Percentiles rank a stretch among this genome's conserved stretches.
phyloP scores from a whole-genome alignment of 2,113 vertebrate species.

The Grantiella picta region DNA sequence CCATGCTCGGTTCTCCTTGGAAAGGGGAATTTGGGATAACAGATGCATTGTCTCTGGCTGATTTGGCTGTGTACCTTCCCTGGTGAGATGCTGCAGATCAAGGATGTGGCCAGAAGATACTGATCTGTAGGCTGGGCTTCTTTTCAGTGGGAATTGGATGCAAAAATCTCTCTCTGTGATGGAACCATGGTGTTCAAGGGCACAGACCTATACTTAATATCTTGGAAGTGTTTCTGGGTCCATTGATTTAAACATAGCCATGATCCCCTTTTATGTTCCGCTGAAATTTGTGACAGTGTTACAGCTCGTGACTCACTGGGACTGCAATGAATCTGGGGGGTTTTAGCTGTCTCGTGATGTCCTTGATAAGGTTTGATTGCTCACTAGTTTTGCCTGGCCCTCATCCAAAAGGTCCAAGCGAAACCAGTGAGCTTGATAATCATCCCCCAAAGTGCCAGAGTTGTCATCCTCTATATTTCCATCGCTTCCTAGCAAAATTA shows the following conservation, averaged over 20 bases:
- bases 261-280: neutral
- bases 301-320: neutral
- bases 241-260: neutral
- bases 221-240: neutral
- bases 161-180: neutral
- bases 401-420: neutral
- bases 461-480: neutral
- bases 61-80: neutral
- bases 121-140: neutral
- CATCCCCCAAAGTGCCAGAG: neutral
- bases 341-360: neutral
- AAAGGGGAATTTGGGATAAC: neutral
- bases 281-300: neutral
- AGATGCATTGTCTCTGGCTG: neutral
- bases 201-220: neutral
- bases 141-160: neutral
- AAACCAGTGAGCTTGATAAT: neutral
- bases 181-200: neutral
- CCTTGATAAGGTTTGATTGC: slow-evolving; percentile 18
- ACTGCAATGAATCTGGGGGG: neutral
- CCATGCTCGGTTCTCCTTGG: neutral
- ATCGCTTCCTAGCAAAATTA: neutral
- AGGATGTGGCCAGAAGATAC: neutral
- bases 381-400: neutral
- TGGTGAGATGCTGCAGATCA: neutral